Percentiles rank a stretch among this genome's conserved stretches.
These are phyloP conservation scores for Ceraclea dissimilis DNA, from an alignment of 2,888 invertebrate species.

Conservation along the genomic window DNA sequence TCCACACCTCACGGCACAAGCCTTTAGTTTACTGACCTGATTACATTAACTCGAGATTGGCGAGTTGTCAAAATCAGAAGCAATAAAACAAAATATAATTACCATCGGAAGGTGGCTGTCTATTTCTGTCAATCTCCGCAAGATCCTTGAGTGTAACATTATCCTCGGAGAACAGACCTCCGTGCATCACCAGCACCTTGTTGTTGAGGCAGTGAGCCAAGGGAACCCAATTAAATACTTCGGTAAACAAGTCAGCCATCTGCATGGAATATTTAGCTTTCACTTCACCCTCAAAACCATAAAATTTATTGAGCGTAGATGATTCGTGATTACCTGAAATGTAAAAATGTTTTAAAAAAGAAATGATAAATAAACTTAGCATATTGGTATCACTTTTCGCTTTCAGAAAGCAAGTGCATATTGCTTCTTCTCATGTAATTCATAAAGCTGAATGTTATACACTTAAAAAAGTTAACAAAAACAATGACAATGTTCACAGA, in stretches of 20 bases:
- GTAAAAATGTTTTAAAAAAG: too few species aligned
- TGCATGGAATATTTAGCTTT: slow-evolving; percentile 89
- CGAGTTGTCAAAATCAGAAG: too few species aligned
- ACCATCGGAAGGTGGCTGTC: slow-evolving; percentile 96
- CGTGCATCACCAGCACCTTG: slow-evolving; percentile 85
- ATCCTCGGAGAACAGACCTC: slow-evolving; percentile 92
- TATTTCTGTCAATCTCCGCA: slow-evolving; percentile 77
- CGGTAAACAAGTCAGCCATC: slow-evolving; percentile 97
- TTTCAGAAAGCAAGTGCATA: too few species aligned
- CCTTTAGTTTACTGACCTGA: too few species aligned
- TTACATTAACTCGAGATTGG: too few species aligned
- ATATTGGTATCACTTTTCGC: too few species aligned
- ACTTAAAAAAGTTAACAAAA: too few species aligned
- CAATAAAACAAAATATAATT: too few species aligned
- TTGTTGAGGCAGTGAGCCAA: slow-evolving; percentile 91
- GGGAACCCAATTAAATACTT: slow-evolving; percentile 97
- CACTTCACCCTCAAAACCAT: slow-evolving; percentile 98
- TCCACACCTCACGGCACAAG: too few species aligned
- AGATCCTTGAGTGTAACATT: slow-evolving; percentile 92
- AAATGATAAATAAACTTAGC: neutral
- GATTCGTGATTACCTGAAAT: slow-evolving; percentile 93
- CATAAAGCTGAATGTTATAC: neutral
- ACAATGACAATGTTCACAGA: too few species aligned
- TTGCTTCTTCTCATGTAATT: neutral
- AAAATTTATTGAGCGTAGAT: slow-evolving; percentile 98